A percentile compares a stretch with the other conserved stretches of the same genome.
Conservation (phyloP, 2,797 vertebrate species). For the Myripristis jacobus region DNA sequence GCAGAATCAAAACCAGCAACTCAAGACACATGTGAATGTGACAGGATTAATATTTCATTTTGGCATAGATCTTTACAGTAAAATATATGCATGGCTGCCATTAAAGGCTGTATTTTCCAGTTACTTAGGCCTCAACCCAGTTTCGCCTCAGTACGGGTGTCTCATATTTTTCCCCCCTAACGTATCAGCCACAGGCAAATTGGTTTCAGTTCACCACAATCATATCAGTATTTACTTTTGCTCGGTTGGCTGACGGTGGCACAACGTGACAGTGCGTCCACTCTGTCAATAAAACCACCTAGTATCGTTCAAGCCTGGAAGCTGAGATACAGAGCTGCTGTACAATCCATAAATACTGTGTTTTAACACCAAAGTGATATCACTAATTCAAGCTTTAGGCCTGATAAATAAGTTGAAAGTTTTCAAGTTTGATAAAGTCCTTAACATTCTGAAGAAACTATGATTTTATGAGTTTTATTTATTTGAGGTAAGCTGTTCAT, state of each 20-base stretch:
- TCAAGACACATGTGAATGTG: background rate
- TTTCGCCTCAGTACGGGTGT: constrained; percentile 41
- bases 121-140: constrained; percentile 26
- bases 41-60: background rate
- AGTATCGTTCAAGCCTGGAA: constrained; percentile 27
- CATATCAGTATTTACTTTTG: constrained; percentile 78
- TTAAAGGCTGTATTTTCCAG: background rate
- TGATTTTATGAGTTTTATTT: too few species aligned
- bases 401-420: too few species aligned
- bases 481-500: too few species aligned
- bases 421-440: too few species aligned
- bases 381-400: background rate
- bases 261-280: constrained; percentile 31
- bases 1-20: background rate
- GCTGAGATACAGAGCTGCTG: background rate
- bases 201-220: constrained; percentile 76
- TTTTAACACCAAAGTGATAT: constrained; percentile 1
- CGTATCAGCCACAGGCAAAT: constrained; percentile 66
- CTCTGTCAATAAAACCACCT: constrained; percentile 44
- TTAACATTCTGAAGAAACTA: too few species aligned
- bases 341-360: background rate
- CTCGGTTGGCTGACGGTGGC: constrained; percentile 48
- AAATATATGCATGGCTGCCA: too few species aligned
- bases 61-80: background rate
- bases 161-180: constrained; percentile 25